Base-by-base conservation (phyloP, 2,113 vertebrate species). In the Callorhinus ursinus region DNA sequence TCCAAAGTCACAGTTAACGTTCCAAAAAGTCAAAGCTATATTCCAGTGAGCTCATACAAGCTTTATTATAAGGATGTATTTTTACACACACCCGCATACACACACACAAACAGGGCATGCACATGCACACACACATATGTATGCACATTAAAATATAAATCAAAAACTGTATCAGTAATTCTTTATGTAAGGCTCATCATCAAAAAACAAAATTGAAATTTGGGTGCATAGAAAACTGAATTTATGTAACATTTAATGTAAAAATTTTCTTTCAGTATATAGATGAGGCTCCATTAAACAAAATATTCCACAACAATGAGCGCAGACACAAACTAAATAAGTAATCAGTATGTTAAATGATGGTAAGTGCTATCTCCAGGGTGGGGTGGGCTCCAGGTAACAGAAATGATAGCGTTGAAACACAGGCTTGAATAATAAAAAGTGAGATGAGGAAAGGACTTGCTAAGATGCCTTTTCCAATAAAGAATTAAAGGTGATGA, bases 181-280 rank as follows among this genome's bases (percentile, higher is more conserved):
- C 22, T 74, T 76, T 46, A 14, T 83, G 46, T 79, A 46, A 46
- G 31, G 31, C 28, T 83, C 61, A 86, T 51, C 21, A 96, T 39
- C n/a, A 87, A 87, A 88, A 93, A 92, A 87, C 22, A 49, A 92
- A 76, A 85, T 31, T 28, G 51, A 46, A 57, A 84, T 71, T 11
- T 65, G 28, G 22, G 9, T 39, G 6, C 4, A 9, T 2, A 59
- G 21, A 88, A 59, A 82, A 67, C 0, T 67, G 16, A 61, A 74
- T 88, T 76, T 81, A 93, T 31, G 85, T 87, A 77, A 90, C 5
- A 95, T 31, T 90, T 19, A 83, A 76, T 26, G 28, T 57, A 90
- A 96, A 92, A 92, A 49, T 65, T 59, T 87, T 22, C 51, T 74
- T 42, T 90, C 28, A 87, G 57, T 61, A 59, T 33, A 83, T 0